These are phyloP conservation scores for Phrynocephalus guinanensis DNA, from an alignment of 2,797 vertebrate species.

Conservation along the genomic window DNA sequence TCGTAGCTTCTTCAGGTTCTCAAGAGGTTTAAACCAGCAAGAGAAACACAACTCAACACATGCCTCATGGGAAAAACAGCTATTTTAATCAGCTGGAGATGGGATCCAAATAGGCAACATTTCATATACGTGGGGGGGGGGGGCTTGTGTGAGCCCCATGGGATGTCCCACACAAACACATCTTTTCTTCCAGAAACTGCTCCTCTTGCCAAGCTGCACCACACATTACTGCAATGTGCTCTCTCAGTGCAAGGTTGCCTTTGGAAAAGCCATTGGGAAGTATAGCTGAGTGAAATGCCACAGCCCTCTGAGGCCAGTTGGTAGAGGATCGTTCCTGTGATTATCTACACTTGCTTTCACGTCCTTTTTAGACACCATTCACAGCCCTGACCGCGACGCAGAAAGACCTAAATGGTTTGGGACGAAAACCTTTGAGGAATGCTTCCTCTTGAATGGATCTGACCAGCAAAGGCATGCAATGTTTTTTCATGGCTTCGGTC, in stretches of 20 bases:
- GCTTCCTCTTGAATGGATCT: neutral
- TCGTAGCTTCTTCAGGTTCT: neutral
- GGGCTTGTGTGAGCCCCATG: neutral
- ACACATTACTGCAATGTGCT: neutral
- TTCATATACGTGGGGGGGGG: neutral
- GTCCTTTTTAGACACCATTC: neutral
- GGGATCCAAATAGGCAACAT: slow-evolving; percentile 17
- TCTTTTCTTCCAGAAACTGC: neutral
- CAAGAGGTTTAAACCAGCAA: neutral
- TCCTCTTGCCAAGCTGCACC: neutral
- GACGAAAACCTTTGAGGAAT: neutral
- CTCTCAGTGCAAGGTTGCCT: neutral
- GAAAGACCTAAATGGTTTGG: no score
- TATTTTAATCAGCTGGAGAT: slow-evolving; percentile 18
- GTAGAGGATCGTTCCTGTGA: no score
- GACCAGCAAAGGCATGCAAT: no score
- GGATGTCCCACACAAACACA: neutral
- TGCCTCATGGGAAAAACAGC: neutral
- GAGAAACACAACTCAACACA: slow-evolving; percentile 6
- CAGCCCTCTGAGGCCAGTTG: neutral
- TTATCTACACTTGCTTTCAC: neutral
- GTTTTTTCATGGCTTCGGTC: neutral
- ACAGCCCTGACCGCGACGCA: no score
- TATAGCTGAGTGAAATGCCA: neutral
- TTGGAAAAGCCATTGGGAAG: neutral